A percentile compares a stretch with the other conserved stretches of the same genome.
Evolutionary conservation across 2,888 invertebrate species (phyloP).

Genomic region (Sesamia inferens): DNA sequence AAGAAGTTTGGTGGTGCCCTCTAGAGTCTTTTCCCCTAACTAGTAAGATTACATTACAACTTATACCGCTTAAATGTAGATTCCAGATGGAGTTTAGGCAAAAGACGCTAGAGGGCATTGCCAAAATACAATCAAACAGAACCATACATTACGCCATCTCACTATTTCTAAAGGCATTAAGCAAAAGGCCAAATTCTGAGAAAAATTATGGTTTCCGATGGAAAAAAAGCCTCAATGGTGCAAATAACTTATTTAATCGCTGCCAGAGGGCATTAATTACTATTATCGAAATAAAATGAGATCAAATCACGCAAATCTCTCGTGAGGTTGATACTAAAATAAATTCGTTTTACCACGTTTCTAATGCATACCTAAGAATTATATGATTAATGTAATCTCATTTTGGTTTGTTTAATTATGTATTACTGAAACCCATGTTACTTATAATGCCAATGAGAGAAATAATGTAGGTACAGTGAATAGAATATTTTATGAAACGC

Average conservation of each 20-base stretch:
- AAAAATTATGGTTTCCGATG: neutral
- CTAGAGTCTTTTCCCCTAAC: too few relatives aligned
- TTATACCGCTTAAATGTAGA: too few relatives aligned
- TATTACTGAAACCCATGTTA: neutral
- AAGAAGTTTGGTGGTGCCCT: too few relatives aligned
- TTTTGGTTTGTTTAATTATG: neutral
- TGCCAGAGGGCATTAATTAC: constrained; percentile 38
- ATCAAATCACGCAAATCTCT: neutral
- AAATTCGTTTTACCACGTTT: neutral
- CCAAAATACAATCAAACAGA: neutral
- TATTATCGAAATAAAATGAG: neutral
- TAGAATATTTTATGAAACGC: neutral
- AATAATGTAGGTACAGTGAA: neutral
- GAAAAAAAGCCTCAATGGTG: neutral
- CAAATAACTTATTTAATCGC: neutral
- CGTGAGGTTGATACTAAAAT: too few relatives aligned
- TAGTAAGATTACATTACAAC: too few relatives aligned
- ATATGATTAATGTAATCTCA: neutral
- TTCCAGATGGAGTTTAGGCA: neutral
- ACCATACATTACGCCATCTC: neutral
- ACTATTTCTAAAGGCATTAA: neutral
- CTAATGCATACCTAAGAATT: neutral
- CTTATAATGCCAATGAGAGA: neutral
- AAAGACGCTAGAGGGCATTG: constrained; percentile 29
- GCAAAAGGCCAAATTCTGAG: neutral